Evolutionary conservation across 2,888 invertebrate species (phyloP), one percentile per base, ranked within the genome.

Genomic region (Gymnocheta viridis): DNA sequence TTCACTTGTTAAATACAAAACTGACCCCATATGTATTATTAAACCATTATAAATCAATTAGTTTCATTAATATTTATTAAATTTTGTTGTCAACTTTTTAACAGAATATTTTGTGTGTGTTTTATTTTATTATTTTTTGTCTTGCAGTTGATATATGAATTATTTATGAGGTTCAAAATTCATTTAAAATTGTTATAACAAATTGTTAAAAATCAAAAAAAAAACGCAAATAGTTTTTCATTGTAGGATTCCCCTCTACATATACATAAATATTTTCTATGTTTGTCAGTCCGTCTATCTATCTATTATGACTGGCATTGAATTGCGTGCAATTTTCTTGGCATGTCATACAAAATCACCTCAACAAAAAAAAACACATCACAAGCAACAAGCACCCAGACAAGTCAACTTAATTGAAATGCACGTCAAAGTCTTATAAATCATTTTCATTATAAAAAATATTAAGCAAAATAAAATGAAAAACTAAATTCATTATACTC

Each of bases 271-370:
- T 56, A 10, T 41, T 24, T 35, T 76, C 29, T 29, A 62, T 38
- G 62, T 62, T 32, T 62, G 62, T 32, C 32, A 44, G 60, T 54
- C 19, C 19, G 35, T 69, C 12, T 60, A 49, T 72, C 12, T 66
- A 47, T 64, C 64, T 77, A 64, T 70, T 66, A 54, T 77, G 81
- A 58, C 51, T 73, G 72, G 67, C 80, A 77, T 80, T 84, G 74
- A 77, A 76, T 72, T 84, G 83, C 72, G 83, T 84, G 72, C 66
- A 79, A 83, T 76, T 72, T 80, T 83, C 83, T 83, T 80, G 76
- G 80, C 83, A 80, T 79, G 72, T 76, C 80, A 60, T 44, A 74
- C 76, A 80, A 64, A 58, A 69, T 74, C 76, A 72, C 64, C 51
- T 69, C 32, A 51, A 17, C 22, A 29, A 17, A n/a, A 82, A 38